Evolutionary conservation across 2,797 vertebrate species (phyloP).

Genomic region (Nyctibius grandis): DNA sequence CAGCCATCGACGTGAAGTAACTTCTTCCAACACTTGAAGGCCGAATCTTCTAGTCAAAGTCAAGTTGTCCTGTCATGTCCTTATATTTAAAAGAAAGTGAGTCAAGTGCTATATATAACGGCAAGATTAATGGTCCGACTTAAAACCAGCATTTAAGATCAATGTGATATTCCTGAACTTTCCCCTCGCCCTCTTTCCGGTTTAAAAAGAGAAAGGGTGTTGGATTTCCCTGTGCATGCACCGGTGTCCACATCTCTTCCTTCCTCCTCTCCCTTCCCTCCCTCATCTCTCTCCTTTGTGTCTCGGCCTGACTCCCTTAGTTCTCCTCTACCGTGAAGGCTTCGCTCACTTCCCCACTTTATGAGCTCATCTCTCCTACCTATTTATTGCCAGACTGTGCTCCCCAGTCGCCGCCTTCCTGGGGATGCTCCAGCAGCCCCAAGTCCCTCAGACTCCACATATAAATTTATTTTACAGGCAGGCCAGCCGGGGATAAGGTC

Average conservation of each 20-base stretch:
- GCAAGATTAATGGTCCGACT: neutral
- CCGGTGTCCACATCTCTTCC: neutral
- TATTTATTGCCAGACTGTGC: rapidly evolving
- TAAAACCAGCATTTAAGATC: neutral
- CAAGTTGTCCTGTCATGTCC: neutral
- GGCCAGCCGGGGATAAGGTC: neutral
- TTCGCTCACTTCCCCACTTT: rapidly evolving
- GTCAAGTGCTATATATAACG: rapidly evolving
- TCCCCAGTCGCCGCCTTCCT: neutral
- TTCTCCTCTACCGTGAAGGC: rapidly evolving
- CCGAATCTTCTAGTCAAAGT: neutral
- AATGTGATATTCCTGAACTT: neutral
- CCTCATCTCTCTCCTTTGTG: neutral
- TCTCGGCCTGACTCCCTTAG: neutral
- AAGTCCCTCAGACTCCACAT: rapidly evolving
- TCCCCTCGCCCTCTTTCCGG: neutral
- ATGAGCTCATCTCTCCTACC: neutral
- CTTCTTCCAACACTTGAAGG: neutral
- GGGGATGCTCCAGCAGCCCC: neutral
- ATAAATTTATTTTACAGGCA: neutral
- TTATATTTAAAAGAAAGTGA: neutral
- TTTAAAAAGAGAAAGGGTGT: neutral
- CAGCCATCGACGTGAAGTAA: rapidly evolving
- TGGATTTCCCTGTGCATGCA: neutral
- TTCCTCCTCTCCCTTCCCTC: neutral